A percentile compares a stretch with the other conserved stretches of the same genome.
Evolutionary conservation across 2,113 vertebrate genomes (phyloP).

Genomic region (Cathartes aura): DNA sequence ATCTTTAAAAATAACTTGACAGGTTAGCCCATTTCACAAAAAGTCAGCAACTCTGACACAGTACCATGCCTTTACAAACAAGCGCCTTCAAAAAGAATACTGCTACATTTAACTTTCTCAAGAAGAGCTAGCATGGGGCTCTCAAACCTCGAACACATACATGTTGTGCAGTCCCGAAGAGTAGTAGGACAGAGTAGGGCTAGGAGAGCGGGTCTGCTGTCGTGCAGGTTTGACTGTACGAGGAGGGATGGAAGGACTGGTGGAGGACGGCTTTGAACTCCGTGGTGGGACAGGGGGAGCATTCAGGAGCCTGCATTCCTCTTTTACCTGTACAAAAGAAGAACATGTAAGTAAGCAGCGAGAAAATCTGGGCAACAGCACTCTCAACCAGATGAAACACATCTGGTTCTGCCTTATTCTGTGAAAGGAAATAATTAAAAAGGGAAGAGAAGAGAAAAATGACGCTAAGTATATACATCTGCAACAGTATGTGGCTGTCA

Average conservation of each 20-base stretch:
- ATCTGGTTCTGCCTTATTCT: neutral
- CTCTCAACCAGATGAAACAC: neutral
- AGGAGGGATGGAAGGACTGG: constrained; percentile 82
- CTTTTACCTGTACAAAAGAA: constrained; percentile 86
- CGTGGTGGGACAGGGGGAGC: constrained; percentile 95
- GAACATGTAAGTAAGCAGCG: constrained; percentile 1
- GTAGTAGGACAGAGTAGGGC: constrained; percentile 97
- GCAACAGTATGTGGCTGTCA: neutral
- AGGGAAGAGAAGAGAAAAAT: neutral
- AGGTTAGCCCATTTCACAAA: neutral
- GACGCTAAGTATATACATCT: neutral
- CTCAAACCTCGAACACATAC: constrained; percentile 77
- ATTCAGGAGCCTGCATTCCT: constrained; percentile 96
- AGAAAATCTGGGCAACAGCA: neutral
- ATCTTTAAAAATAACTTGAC: neutral
- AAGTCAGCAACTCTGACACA: neutral
- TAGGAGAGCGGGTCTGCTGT: constrained; percentile 91
- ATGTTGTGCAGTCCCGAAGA: constrained; percentile 97
- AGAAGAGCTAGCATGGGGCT: neutral
- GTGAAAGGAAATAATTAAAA: constrained; percentile 17
- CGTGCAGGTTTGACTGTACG: constrained; percentile 83
- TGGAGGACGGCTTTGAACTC: constrained; percentile 87
- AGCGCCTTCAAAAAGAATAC: neutral
- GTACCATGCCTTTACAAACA: neutral
- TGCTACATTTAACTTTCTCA: neutral